Percentiles rank a stretch among this genome's conserved stretches.
Evolutionary conservation across 2,888 invertebrate genomes (phyloP).

Genomic region (Conchocele bisecta): DNA sequence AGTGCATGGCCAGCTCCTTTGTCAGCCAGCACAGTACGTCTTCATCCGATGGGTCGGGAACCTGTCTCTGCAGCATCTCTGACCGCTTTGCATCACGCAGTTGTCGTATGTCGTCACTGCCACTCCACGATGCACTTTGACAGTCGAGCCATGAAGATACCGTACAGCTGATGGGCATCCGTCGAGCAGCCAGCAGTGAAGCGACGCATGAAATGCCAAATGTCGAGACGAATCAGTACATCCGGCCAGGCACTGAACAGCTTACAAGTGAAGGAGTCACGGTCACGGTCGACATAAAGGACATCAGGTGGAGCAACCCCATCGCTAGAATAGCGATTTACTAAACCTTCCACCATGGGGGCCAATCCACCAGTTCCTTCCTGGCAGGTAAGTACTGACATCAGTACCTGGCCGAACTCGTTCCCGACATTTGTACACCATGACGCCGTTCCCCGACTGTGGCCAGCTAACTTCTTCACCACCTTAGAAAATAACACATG

Average conservation of each 20-base stretch:
- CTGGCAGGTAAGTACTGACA: conserved; percentile 54
- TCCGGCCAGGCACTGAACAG: conserved; percentile 47
- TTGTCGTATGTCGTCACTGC: conserved; percentile 37
- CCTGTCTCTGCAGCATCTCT: conserved; percentile 12
- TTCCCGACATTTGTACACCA: conserved; percentile 57
- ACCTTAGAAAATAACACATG: background rate
- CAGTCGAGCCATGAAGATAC: conserved; percentile 55
- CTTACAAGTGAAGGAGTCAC: conserved; percentile 1
- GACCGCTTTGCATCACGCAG: conserved; percentile 33
- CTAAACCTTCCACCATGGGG: conserved; percentile 52
- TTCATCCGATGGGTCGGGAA: background rate
- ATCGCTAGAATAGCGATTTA: conserved; percentile 38
- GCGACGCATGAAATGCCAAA: conserved; percentile 67
- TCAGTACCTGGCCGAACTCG: conserved; percentile 60
- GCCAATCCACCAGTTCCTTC: conserved; percentile 54
- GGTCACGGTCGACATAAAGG: conserved; percentile 66
- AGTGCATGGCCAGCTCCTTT: conserved; percentile 50
- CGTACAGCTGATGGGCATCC: conserved; percentile 60
- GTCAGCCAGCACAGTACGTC: conserved; percentile 12
- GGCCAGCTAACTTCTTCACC: background rate
- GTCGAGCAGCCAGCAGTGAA: conserved; percentile 47
- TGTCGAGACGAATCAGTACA: conserved; percentile 53
- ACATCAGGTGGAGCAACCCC: conserved; percentile 52
- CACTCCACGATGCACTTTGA: conserved; percentile 54
- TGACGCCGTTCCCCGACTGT: background rate